Conservation (phyloP, 1,140 invertebrate species). For the Proctacanthus coquilletti region DNA sequence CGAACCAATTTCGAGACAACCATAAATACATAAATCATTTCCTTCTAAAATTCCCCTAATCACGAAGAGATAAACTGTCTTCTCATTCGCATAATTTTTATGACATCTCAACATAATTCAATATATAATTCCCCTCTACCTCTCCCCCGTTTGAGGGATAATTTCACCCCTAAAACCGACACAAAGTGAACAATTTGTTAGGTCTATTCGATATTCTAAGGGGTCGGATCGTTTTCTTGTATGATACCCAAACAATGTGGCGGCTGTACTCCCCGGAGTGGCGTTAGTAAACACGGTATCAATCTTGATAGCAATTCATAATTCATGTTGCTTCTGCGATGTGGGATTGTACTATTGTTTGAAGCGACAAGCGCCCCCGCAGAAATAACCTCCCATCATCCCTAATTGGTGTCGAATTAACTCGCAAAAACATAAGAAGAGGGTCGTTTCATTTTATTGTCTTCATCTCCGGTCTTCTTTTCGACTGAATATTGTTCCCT, state of each 20-base stretch:
- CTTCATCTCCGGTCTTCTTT: not conserved
- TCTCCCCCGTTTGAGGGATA: not conserved
- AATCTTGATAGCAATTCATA: constrained; percentile 4
- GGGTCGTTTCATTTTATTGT: not conserved
- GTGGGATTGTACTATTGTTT: not conserved
- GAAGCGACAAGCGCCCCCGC: not conserved
- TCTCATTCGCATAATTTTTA: constrained; percentile 1
- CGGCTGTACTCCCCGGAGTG: too few species aligned
- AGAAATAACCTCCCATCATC: not conserved
- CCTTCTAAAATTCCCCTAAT: not conserved
- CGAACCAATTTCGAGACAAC: too few species aligned
- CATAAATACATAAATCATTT: too few species aligned
- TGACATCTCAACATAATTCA: not conserved
- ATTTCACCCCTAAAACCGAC: not conserved
- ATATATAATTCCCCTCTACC: not conserved
- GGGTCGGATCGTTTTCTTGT: too few species aligned
- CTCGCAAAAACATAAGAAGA: not conserved
- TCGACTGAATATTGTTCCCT: too few species aligned
- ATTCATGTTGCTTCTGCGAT: constrained; percentile 1
- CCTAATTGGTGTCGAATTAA: constrained; percentile 5
- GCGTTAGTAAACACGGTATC: constrained; percentile 1
- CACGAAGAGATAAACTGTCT: not conserved
- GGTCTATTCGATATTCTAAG: too few species aligned
- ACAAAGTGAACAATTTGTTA: constrained; percentile 1
- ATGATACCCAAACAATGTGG: too few species aligned